Conservation (phyloP, 1,140 invertebrate species). For the Cotesia typhae region DNA sequence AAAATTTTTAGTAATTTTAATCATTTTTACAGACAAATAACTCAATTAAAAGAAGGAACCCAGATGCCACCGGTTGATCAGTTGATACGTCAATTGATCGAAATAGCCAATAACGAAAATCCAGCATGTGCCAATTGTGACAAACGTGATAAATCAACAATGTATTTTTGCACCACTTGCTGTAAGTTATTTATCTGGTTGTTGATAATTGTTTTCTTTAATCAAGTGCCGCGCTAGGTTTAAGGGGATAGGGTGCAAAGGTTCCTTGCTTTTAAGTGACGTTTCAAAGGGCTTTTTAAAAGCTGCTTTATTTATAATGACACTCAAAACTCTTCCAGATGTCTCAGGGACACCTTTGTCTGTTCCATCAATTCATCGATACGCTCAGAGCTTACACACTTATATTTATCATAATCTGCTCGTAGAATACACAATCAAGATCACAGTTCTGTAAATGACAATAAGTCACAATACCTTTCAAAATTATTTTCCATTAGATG, state of each 20-base stretch:
- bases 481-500: no score
- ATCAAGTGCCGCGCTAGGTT: not conserved
- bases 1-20: not conserved
- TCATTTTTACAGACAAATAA: conserved; percentile 66
- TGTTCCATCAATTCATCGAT: no score
- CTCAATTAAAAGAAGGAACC: conserved; percentile 69
- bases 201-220: not conserved
- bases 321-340: not conserved
- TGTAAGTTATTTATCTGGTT: conserved; percentile 61
- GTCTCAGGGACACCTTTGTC: not conserved
- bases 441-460: no score
- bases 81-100: conserved; percentile 72
- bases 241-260: not conserved
- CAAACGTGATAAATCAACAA: conserved; percentile 72
- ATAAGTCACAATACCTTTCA: no score
- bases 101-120: conserved; percentile 73
- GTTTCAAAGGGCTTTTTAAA: no score
- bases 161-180: conserved; percentile 78
- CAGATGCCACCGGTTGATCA: conserved; percentile 71
- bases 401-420: no score
- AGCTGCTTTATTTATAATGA: conserved; percentile 7
- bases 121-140: conserved; percentile 78
- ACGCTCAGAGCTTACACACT: no score
- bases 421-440: no score
- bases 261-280: no score